A percentile compares a stretch with the other conserved stretches of the same genome.
These are phyloP conservation scores for Colius striatus DNA, from an alignment of 2,113 vertebrate species.

Conservation along the genomic window DNA sequence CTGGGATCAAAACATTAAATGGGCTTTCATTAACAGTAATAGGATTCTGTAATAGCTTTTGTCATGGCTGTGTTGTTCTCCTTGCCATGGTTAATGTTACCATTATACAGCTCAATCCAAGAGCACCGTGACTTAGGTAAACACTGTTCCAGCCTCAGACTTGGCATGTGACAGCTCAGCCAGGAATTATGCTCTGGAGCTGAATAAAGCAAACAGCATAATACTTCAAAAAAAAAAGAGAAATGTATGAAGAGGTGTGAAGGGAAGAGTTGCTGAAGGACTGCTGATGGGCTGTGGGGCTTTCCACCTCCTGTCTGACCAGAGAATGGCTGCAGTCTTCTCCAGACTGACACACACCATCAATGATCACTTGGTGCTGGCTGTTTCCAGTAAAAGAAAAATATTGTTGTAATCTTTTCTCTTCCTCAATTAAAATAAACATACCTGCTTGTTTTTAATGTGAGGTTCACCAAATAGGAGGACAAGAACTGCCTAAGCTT, in stretches of 20 bases:
- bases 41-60: slow-evolving; percentile 48
- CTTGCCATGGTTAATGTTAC: slow-evolving; percentile 49
- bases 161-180: not conserved
- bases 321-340: not conserved
- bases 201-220: not conserved
- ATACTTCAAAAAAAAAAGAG: not conserved
- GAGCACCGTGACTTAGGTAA: not conserved
- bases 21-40: slow-evolving; percentile 52
- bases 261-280: not conserved
- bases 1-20: slow-evolving; percentile 65
- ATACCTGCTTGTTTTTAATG: not conserved
- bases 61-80: slow-evolving; percentile 45
- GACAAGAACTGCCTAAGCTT: not conserved
- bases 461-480: not conserved
- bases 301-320: not conserved
- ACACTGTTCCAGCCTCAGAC: not conserved
- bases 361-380: not conserved
- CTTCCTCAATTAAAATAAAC: not conserved
- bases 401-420: not conserved
- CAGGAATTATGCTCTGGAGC: not conserved
- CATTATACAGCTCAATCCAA: not conserved
- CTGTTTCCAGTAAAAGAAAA: not conserved
- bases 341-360: not conserved
- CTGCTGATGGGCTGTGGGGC: not conserved
- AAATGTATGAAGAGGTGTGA: not conserved